Base-by-base conservation (phyloP, 2,797 vertebrate species). In the Prionace glauca region DNA sequence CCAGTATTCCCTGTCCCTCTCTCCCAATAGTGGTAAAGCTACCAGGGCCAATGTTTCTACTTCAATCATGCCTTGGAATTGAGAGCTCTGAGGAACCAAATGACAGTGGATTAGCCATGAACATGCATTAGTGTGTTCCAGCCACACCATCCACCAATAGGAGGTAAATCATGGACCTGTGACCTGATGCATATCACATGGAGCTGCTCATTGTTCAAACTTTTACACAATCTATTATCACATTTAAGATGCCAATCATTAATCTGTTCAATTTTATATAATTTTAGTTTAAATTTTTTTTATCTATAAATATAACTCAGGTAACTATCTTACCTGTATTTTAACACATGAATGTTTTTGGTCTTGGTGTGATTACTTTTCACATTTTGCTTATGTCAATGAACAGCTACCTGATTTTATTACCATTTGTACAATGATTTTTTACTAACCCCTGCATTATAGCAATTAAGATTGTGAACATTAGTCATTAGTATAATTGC, bases 401-500 rank as follows among this genome's bases (percentile, higher is more conserved):
- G 56, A 90, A 90, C 20, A 90, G 81, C 26, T 24, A 90, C 4
- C 22, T 90, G 12, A 90, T 90, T 60, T 4, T 90, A 56, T 90
- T 62, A 14, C 56, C 87, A 90, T 60, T 90, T 90, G 26, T 90
- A 60, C 56, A 88, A 60, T 90, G 60, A 56, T 90, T 60, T 88
- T 88, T 90, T 29, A 60, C 22, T 29, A 90, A 12, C 87, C 32
- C 24, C 87, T 90, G 32, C 87, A 90, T 14, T 60, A 26, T 32
- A 90, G 87, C 22, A 62, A 90, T 90, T 90, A 90, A 90, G 26
- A 56, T 88, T 90, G 41, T 62, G 87, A 90, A 60, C 26, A 56
- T 56, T 60, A 56, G 45, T 56, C 87, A 90, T 90, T 90, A 90
- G 87, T 32, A 60, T 90, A 90, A 90, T 90, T 90, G 87, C 87